Base-by-base conservation (phyloP, 2,797 vertebrate genomes). In the Coregonus suidteri region DNA sequence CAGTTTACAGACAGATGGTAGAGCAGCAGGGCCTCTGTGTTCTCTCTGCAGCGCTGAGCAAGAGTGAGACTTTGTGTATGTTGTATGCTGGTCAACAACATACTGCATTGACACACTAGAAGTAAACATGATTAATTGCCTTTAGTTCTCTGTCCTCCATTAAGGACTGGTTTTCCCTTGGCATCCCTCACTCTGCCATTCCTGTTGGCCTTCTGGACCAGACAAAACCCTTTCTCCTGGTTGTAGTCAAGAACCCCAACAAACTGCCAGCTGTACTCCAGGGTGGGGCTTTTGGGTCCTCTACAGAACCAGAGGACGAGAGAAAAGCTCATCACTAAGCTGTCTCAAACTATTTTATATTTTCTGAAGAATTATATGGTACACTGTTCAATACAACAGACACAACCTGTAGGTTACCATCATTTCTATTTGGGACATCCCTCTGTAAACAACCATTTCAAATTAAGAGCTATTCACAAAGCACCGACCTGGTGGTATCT, bases 201-300 rank as follows among this genome's bases (percentile, higher is more conserved):
- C 20, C 81, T 4, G 6, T 93, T 87, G 51, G 95, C 92, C 88
- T 96, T 97, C 83, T 98, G 94, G 15, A 99, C 97, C 82, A 98
- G 90, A 88, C 96, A 99, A 71, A 95, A 92, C n/a, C 93, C 85
- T 85, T 89, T 95, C 78, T 95, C 88, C 4, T 90, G 83, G 30
- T 93, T 88, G 3, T 97, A 98, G 80, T 96, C 95, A 85, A 98
- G 91, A 86, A 98, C 94, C 0, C 96, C 97, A 3, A 98, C 96
- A 64, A 86, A 85, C 78, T 92, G 93, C 98, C 98, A 98, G 65
- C 77, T 62, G 75, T 96, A 97, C 47, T 85, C 79, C 73, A 91
- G 41, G 0, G 84, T 69, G 0, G 20, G 83, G 53, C 41, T 93
- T 87, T 90, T 6, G 94, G 91, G 56, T 95, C 93, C 64, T 93